Evolutionary conservation across 2,888 invertebrate species (phyloP).

Genomic region (Microctonus aethiopoides): DNA sequence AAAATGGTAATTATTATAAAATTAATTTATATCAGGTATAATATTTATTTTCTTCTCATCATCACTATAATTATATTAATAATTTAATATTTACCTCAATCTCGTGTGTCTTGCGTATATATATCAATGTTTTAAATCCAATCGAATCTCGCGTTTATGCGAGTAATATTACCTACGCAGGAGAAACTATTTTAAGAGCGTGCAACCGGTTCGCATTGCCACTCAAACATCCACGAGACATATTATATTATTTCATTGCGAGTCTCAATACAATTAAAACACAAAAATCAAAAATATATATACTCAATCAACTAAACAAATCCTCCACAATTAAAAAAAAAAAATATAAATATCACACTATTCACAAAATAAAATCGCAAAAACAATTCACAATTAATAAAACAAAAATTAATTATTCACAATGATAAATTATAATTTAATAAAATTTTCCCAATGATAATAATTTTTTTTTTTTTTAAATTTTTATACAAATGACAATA

Average conservation of each 20-base stretch:
- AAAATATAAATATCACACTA: too few relatives aligned
- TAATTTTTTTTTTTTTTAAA: not conserved
- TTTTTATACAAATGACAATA: not conserved
- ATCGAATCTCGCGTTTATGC: conserved; percentile 21
- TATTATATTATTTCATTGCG: conserved; percentile 32
- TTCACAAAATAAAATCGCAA: too few relatives aligned
- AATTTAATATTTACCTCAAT: conserved; percentile 13
- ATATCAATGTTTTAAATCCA: conserved; percentile 37
- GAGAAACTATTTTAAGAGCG: conserved; percentile 57
- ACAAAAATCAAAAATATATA: too few relatives aligned
- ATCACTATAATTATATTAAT: not conserved
- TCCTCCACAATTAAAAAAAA: too few relatives aligned
- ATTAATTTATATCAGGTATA: not conserved
- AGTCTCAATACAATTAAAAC: conserved; percentile 5
- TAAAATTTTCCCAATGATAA: too few relatives aligned
- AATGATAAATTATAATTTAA: too few relatives aligned
- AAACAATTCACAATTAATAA: too few relatives aligned
- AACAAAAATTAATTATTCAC: too few relatives aligned
- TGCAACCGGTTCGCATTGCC: conserved; percentile 54
- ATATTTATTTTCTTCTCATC: too few relatives aligned
- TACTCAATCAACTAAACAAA: not conserved
- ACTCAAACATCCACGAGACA: conserved; percentile 42
- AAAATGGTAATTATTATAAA: not conserved
- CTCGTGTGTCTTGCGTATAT: not conserved
- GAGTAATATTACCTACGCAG: conserved; percentile 46